Evolutionary conservation across 2,888 invertebrate species (phyloP), one percentile per base, ranked within the genome.

Genomic region (Ctenicera cuprea): DNA sequence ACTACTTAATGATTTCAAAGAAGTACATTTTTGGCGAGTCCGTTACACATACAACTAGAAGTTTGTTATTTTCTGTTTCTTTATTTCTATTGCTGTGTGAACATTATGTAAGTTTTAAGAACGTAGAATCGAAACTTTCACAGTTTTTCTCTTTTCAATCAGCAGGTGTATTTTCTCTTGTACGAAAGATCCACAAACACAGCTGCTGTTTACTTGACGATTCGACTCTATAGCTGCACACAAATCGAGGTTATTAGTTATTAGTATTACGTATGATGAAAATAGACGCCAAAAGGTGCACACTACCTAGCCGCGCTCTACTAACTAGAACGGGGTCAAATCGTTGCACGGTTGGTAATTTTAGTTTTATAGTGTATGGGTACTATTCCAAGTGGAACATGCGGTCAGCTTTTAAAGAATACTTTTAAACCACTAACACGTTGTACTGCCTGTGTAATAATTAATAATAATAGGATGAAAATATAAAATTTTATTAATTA

Each of bases 311-410:
- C n/a, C 30, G 30, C 33, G 54, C 33, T 33, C 54, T 22, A 33
- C 30, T 54, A 54, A 54, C 54, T 26, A n/a, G 14, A 54, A 54
- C 54, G 54, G 54, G 54, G 54, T 54, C 54, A 54, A 22, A 54
- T 54, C 33, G 54, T 30, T 54, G 54, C 30, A 54, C 54, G 33
- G 54, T 14, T 11, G 54, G 30, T 54, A 26, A 54, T 54, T 54
- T 54, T 54, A 54, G 54, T 30, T 54, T 30, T 30, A 14, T 54
- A 30, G 54, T 54, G 33, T 54, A n/a, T 54, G 54, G 54, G 54
- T 54, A 54, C 14, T 12, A 54, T n/a, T 26, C 54, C 30, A 54
- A 54, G 30, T 54, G 54, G 54, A 30, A 54, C 54, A 30, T 9
- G 50, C 50, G 50, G 22, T 22, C 22, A 33, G 30, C 54, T 54